Evolutionary conservation across 2,113 vertebrate species (phyloP).

Genomic region (Oncorhynchus gorbuscha): DNA sequence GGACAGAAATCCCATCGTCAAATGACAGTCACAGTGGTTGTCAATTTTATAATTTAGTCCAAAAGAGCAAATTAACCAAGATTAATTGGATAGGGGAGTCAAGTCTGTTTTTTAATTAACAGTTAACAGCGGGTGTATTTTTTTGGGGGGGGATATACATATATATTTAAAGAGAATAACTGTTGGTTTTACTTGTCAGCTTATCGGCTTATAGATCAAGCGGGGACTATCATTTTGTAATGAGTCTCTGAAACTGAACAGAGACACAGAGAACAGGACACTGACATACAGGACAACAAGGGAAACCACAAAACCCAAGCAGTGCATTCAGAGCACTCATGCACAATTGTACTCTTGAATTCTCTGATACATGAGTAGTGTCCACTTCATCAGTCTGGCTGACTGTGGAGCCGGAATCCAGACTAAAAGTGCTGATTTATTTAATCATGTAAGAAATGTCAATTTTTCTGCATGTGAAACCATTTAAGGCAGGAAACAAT

Average conservation of each 20-base stretch:
- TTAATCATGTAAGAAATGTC: constrained; percentile 69
- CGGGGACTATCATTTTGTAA: not conserved
- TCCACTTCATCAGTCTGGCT: constrained; percentile 48
- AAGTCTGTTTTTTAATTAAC: constrained; percentile 13
- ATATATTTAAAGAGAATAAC: not conserved
- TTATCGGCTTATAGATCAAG: not conserved
- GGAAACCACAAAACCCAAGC: constrained; percentile 16
- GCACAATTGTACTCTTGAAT: constrained; percentile 57
- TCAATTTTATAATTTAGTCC: constrained; percentile 30
- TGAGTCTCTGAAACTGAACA: not conserved
- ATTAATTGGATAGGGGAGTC: constrained; percentile 9
- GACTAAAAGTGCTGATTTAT: constrained; percentile 64
- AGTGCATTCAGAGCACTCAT: constrained; percentile 48
- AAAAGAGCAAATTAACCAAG: constrained; percentile 35
- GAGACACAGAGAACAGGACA: constrained; percentile 7
- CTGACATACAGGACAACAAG: constrained; percentile 24
- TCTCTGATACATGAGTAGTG: constrained; percentile 51
- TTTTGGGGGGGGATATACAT: too few species aligned
- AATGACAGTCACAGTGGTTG: constrained; percentile 20
- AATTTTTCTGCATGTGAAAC: constrained; percentile 57
- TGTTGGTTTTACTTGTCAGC: constrained; percentile 16
- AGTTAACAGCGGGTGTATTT: not conserved
- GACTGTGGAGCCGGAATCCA: constrained; percentile 47
- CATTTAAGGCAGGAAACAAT: constrained; percentile 57
- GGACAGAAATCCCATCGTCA: constrained; percentile 23